phyloP scores from a whole-genome alignment of 2,113 vertebrate species.

The Rynchops niger region DNA sequence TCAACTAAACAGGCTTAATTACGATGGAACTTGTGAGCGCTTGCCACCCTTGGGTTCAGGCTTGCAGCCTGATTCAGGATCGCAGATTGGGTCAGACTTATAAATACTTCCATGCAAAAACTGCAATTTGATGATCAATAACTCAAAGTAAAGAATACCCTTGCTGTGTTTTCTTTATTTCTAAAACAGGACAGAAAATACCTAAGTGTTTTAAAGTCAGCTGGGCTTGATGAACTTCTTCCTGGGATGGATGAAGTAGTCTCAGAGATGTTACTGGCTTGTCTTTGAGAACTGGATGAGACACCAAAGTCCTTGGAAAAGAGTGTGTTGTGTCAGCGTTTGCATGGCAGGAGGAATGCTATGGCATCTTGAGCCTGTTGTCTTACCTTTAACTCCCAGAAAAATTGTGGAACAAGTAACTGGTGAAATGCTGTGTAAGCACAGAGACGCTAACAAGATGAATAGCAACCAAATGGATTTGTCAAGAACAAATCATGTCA shows the following conservation, averaged over 20 bases:
- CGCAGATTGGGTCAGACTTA: neutral
- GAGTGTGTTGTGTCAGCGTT: rapidly evolving
- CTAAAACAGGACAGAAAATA: neutral
- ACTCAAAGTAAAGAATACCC: neutral
- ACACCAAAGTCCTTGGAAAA: neutral
- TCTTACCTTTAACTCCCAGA: neutral
- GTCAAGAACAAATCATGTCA: neutral
- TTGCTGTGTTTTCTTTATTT: neutral
- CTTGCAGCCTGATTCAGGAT: neutral
- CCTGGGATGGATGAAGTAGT: neutral
- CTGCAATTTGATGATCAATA: neutral
- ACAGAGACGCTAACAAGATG: neutral
- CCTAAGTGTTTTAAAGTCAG: neutral
- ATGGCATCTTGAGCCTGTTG: neutral
- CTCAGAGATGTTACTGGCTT: neutral
- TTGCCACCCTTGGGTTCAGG: neutral
- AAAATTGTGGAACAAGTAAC: neutral
- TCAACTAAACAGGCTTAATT: slow-evolving; percentile 51
- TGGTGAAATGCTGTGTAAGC: neutral
- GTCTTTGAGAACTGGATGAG: neutral
- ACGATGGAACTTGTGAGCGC: neutral
- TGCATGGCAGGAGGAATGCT: neutral
- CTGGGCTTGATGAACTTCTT: neutral
- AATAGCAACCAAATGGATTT: neutral
- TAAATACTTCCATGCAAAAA: neutral